Evolutionary conservation across 92 coral and sea anemone species (phyloP).

Genomic region (Paragorgia papillata): DNA sequence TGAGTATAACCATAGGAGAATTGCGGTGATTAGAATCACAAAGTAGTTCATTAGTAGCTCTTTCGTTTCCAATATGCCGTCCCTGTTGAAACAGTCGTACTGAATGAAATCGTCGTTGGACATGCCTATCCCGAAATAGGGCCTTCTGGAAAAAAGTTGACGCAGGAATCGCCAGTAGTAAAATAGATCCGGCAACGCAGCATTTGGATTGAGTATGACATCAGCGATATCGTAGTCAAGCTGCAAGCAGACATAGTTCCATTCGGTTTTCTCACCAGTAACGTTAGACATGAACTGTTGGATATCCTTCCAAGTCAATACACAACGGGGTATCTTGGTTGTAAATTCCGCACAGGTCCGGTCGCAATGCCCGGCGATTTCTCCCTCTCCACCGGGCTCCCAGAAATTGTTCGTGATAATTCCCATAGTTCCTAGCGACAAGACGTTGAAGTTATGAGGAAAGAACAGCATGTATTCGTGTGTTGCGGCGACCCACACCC

Average conservation of each 20-base stretch:
- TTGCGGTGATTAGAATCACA: conserved; percentile 45
- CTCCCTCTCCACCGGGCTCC: conserved; percentile 6
- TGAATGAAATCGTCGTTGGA: conserved; percentile 20
- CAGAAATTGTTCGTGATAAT: conserved; percentile 47
- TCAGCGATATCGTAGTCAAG: conserved; percentile 49
- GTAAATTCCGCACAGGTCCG: background rate
- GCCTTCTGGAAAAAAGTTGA: conserved; percentile 28
- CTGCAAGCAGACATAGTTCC: conserved; percentile 50
- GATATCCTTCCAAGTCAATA: conserved; percentile 46
- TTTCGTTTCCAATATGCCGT: conserved; percentile 25
- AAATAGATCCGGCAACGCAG: conserved; percentile 49
- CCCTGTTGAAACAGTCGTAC: conserved; percentile 38
- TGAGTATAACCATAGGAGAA: conserved; percentile 42
- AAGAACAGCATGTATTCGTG: conserved; percentile 56
- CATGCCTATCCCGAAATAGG: conserved; percentile 14
- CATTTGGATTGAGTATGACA: conserved; percentile 31
- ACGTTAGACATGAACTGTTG: conserved; percentile 44
- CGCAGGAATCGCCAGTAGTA: conserved; percentile 54
- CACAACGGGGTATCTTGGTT: conserved; percentile 11
- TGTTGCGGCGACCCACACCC: conserved; percentile 55
- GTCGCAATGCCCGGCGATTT: conserved; percentile 29
- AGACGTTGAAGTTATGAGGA: conserved; percentile 53
- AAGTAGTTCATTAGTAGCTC: conserved; percentile 38
- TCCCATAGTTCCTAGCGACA: conserved; percentile 50
- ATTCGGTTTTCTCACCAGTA: conserved; percentile 29